phyloP scores from a whole-genome alignment of 2,113 vertebrate species.

The Pelodiscus sinensis region DNA sequence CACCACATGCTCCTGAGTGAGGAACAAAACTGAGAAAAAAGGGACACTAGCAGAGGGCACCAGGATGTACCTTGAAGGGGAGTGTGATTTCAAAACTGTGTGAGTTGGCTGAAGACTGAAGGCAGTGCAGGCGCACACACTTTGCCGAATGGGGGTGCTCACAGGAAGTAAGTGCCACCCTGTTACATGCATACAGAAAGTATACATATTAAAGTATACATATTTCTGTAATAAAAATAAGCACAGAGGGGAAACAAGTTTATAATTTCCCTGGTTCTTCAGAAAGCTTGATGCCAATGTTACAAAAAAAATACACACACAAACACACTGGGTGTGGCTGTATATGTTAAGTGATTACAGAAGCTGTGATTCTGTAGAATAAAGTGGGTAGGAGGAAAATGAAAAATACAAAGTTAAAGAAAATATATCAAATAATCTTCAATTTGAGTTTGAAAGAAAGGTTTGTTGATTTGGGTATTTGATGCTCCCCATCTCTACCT shows the following conservation, averaged over 20 bases:
- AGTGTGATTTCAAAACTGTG: too few relatives aligned
- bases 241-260: background rate
- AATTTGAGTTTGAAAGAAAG: background rate
- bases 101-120: too few relatives aligned
- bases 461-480: background rate
- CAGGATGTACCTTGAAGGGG: too few relatives aligned
- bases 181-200: too few relatives aligned
- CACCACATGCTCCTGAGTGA: too few relatives aligned
- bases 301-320: background rate
- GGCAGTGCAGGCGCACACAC: too few relatives aligned
- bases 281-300: background rate
- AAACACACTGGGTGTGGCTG: background rate
- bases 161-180: too few relatives aligned
- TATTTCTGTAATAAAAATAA: background rate
- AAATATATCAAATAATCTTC: background rate
- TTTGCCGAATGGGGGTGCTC: too few relatives aligned
- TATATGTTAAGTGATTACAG: background rate
- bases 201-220: background rate
- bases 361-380: background rate
- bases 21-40: too few relatives aligned
- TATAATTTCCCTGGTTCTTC: background rate
- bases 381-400: background rate
- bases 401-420: background rate
- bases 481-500: background rate
- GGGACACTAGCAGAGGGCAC: too few relatives aligned